A percentile compares a stretch with the other conserved stretches of the same genome.
Evolutionary conservation across 2,113 vertebrate species (phyloP).

Genomic region (Grammomys dolichurus): DNA sequence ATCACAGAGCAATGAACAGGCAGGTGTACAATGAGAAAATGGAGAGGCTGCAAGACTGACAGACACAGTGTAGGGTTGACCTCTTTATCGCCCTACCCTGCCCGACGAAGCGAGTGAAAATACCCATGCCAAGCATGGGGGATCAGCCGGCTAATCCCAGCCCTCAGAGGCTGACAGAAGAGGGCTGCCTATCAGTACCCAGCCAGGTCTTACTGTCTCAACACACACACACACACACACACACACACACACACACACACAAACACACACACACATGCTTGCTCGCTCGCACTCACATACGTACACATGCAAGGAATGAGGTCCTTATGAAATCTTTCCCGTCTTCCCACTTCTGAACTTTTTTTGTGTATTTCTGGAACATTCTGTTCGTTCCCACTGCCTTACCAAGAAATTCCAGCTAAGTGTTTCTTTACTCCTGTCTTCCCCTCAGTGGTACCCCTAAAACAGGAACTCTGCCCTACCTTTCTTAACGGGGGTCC

Average conservation of each 20-base stretch:
- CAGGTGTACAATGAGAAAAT: not conserved
- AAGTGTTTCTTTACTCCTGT: not conserved
- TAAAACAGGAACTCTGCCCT: not conserved
- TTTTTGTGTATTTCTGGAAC: constrained; percentile 40
- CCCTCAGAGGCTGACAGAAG: not conserved
- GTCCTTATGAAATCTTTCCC: not conserved
- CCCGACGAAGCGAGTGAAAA: not conserved
- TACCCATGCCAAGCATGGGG: not conserved
- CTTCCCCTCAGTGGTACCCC: not conserved
- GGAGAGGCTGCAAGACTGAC: not conserved
- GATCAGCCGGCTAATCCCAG: not conserved
- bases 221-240: not conserved
- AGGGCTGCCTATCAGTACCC: not conserved
- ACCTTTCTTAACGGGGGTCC: not conserved
- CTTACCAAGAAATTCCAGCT: constrained; percentile 4
- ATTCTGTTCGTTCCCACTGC: not conserved
- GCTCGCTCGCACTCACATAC: not conserved
- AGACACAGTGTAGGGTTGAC: not conserved
- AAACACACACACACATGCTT: not conserved
- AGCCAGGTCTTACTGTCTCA: not conserved
- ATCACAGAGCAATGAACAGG: not conserved
- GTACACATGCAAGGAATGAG: accelerated
- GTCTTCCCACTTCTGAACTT: not conserved
- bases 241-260: not conserved
- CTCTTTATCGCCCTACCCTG: not conserved